phyloP scores from a whole-genome alignment of 2,113 vertebrate species.

The Hyperopisus bebe region DNA sequence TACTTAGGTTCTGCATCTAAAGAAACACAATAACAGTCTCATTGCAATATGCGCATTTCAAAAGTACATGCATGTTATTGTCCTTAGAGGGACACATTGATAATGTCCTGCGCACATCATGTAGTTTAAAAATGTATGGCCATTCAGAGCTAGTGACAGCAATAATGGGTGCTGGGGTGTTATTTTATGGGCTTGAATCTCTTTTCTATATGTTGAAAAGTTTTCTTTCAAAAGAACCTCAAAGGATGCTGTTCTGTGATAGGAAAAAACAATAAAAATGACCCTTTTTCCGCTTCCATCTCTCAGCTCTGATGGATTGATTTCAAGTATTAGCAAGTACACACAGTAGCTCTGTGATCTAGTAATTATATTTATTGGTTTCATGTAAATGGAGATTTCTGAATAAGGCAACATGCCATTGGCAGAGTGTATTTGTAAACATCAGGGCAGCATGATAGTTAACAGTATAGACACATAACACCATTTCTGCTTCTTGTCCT shows the following conservation, averaged over 20 bases:
- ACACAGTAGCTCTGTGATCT: not conserved
- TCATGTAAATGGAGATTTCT: not conserved
- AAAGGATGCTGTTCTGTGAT: not conserved
- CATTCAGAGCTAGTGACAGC: not conserved
- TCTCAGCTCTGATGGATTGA: not conserved
- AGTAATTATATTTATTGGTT: not conserved
- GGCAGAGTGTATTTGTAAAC: not conserved
- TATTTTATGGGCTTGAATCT: not conserved
- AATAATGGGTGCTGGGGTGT: not conserved
- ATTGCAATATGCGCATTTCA: not conserved
- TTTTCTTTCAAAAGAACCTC: not conserved
- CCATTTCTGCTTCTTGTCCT: not conserved
- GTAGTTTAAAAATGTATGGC: not conserved
- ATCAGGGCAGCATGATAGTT: not conserved
- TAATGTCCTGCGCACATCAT: not conserved
- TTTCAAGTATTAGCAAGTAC: not conserved
- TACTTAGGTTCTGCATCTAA: conserved; percentile 87
- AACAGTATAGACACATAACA: not conserved
- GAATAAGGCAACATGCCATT: not conserved
- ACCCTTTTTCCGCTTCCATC: not conserved
- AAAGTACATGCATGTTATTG: not conserved
- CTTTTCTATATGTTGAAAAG: not conserved
- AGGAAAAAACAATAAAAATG: not conserved
- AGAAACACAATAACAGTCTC: conserved; percentile 17
- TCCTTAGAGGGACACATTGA: not conserved